Conservation (phyloP, 2,797 vertebrate genomes). For the Bradypus variegatus region DNA sequence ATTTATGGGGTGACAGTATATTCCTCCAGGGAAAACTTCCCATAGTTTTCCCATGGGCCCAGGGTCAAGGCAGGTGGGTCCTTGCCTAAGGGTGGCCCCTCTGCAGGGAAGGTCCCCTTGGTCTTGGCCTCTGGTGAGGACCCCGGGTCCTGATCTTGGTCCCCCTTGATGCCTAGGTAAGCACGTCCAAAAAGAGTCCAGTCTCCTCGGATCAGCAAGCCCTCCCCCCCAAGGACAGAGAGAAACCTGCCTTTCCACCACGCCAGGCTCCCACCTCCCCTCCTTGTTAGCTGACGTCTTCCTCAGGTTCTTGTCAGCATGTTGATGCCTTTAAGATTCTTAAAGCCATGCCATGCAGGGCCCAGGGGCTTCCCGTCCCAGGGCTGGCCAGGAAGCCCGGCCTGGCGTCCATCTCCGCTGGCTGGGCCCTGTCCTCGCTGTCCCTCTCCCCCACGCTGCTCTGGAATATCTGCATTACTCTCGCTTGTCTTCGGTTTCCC, state of each 20-base stretch:
- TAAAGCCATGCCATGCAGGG: background rate
- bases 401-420: background rate
- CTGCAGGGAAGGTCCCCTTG: no score
- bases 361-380: background rate
- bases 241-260: fast-evolving
- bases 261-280: background rate
- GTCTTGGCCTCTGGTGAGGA: no score
- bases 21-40: background rate
- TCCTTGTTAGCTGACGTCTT: background rate
- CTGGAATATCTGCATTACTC: background rate
- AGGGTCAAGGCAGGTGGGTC: background rate
- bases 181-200: background rate
- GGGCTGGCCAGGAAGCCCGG: no score
- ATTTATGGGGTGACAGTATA: background rate
- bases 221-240: no score
- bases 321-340: background rate
- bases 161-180: background rate
- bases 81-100: no score
- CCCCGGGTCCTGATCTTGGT: no score
- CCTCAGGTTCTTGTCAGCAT: background rate
- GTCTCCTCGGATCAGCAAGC: background rate
- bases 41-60: background rate
- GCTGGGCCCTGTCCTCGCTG: background rate
- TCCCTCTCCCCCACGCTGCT: background rate
- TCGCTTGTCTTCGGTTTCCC: no score